phyloP scores from a whole-genome alignment of 2,797 vertebrate genomes.

The Rhadinocentrus ornatus region DNA sequence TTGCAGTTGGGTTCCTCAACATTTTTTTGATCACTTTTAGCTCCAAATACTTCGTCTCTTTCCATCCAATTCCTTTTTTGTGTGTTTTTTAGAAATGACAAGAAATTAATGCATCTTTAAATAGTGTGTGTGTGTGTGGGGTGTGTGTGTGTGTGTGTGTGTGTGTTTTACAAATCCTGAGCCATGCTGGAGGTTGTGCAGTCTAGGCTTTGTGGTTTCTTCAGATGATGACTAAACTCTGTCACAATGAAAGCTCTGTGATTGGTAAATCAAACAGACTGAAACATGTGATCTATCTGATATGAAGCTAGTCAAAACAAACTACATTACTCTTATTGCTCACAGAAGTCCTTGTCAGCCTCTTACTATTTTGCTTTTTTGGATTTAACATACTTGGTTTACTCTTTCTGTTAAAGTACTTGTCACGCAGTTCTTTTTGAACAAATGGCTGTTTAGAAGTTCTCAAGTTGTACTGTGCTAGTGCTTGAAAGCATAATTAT shows the following conservation, averaged over 20 bases:
- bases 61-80: background rate
- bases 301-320: constrained; percentile 47
- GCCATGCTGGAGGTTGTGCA: background rate
- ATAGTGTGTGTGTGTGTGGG: background rate
- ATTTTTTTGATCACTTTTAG: background rate
- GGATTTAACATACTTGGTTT: background rate
- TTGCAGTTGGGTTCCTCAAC: background rate
- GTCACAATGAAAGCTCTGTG: background rate
- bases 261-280: background rate
- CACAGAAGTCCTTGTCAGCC: background rate
- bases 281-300: constrained; percentile 48
- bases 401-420: no score
- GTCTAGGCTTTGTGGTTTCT: constrained; percentile 22
- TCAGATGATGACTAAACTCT: constrained; percentile 22
- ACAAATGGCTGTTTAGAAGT: no score
- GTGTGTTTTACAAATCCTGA: background rate
- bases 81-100: background rate
- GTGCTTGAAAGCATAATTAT: no score
- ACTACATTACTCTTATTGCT: constrained; percentile 5
- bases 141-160: no score
- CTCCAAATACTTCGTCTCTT: background rate
- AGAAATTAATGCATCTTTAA: background rate
- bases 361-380: background rate
- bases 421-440: no score
- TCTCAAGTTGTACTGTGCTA: no score